Conservation (phyloP, 2,888 invertebrate species). For the Liposcelis brunnea region DNA sequence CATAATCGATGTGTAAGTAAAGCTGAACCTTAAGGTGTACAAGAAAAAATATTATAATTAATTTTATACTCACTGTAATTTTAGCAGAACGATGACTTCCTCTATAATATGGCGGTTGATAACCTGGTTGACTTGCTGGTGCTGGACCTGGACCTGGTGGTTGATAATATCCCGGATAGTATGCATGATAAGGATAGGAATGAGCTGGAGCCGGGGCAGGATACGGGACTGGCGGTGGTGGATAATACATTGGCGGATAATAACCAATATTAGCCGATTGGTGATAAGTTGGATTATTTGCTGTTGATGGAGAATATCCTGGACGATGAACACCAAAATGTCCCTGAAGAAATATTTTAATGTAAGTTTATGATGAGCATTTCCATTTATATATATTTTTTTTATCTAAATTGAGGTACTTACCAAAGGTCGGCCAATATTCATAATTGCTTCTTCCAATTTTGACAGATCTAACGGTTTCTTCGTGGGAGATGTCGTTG, state of each 20-base stretch:
- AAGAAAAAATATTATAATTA: too few relatives aligned
- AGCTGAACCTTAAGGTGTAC: too few relatives aligned
- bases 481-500: background rate
- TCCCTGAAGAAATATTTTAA: too few relatives aligned
- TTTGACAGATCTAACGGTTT: slow-evolving; percentile 7
- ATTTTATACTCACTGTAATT: slow-evolving; percentile 19
- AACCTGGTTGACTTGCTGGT: slow-evolving; percentile 9
- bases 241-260: slow-evolving; percentile 27
- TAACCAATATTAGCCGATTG: background rate
- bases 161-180: slow-evolving; percentile 10
- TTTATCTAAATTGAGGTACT: background rate
- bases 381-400: too few relatives aligned
- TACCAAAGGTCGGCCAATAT: background rate
- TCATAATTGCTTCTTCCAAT: slow-evolving; percentile 5
- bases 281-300: background rate
- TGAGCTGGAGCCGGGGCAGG: slow-evolving; percentile 14
- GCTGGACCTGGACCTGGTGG: slow-evolving; percentile 1
- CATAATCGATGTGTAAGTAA: too few relatives aligned
- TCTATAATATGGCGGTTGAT: slow-evolving; percentile 15
- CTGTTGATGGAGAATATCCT: too few relatives aligned
- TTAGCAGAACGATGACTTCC: slow-evolving; percentile 23
- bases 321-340: too few relatives aligned
- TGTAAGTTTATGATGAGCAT: too few relatives aligned
- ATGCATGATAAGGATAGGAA: slow-evolving; percentile 4
- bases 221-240: slow-evolving; percentile 26